phyloP scores from a whole-genome alignment of 2,888 invertebrate species.

The Isotomurus palustris region DNA sequence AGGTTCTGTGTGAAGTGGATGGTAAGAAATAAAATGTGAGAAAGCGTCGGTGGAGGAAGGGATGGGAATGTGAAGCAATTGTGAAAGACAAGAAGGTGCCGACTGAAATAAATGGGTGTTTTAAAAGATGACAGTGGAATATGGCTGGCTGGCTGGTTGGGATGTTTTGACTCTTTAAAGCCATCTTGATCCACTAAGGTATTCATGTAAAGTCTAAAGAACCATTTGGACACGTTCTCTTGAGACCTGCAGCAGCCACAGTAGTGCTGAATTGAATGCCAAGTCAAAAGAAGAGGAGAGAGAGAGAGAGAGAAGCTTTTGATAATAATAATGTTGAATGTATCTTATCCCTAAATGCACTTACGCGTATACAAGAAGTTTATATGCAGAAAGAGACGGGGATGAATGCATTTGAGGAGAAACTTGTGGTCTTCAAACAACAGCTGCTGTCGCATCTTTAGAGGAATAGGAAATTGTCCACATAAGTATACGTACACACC shows the following conservation, averaged over 20 bases:
- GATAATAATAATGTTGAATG: not conserved
- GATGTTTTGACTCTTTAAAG: slow-evolving; percentile 30
- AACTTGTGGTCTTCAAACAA: slow-evolving; percentile 15
- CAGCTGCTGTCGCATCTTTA: too few species aligned
- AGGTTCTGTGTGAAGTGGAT: too few species aligned
- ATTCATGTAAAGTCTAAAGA: not conserved
- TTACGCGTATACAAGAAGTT: not conserved
- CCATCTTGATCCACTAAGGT: slow-evolving; percentile 14
- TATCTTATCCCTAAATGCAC: not conserved
- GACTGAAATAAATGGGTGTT: slow-evolving; percentile 33
- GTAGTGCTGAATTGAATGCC: slow-evolving; percentile 7
- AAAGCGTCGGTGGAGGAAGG: not conserved
- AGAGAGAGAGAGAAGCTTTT: not conserved
- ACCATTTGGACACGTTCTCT: slow-evolving; percentile 1
- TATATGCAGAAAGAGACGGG: not conserved
- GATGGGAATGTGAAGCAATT: not conserved
- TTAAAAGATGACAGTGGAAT: slow-evolving; percentile 19
- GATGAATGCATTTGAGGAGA: too few species aligned
- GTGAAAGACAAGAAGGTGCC: slow-evolving; percentile 5
- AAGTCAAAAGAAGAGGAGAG: slow-evolving; percentile 4
- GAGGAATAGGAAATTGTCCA: too few species aligned
- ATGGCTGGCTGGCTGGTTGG: too few species aligned
- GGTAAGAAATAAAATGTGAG: slow-evolving; percentile 1
- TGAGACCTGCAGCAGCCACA: not conserved
- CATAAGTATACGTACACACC: too few species aligned